A percentile compares a stretch with the other conserved stretches of the same genome.
Conservation (phyloP, 2,888 invertebrate species). For the Oscheius sp. region DNA sequence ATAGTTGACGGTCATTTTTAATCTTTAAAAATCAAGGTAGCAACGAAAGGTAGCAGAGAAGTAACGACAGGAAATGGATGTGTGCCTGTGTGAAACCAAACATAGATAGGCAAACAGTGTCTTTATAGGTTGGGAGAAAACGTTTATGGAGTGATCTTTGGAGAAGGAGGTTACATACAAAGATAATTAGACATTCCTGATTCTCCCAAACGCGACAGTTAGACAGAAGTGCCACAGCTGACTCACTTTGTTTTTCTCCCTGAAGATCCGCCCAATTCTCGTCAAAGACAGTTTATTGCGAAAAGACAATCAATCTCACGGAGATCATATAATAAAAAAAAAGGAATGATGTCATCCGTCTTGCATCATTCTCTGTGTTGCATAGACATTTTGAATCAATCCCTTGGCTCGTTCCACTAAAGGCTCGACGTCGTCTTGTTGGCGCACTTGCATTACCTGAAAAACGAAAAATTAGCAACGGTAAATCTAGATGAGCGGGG, state of each 20-base stretch:
- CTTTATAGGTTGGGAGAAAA: too few species aligned
- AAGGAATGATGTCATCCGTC: neutral
- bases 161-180: neutral
- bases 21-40: too few species aligned
- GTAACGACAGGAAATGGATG: too few species aligned
- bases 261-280: neutral
- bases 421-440: conserved; percentile 46
- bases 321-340: neutral
- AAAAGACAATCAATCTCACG: neutral
- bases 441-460: conserved; percentile 41
- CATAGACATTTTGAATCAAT: conserved; percentile 47
- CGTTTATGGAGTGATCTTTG: too few species aligned
- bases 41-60: too few species aligned
- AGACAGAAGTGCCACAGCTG: too few species aligned
- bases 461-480: too few species aligned
- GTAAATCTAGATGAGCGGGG: too few species aligned
- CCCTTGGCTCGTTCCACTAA: conserved; percentile 49
- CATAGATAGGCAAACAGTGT: too few species aligned
- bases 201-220: neutral
- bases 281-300: neutral
- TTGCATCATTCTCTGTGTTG: conserved; percentile 37
- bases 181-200: neutral
- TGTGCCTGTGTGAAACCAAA: too few species aligned
- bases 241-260: neutral
- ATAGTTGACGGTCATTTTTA: conserved; percentile 54